These are phyloP conservation scores for Raphicerus campestris DNA, from an alignment of 2,113 vertebrate genomes.

Conservation along the genomic window DNA sequence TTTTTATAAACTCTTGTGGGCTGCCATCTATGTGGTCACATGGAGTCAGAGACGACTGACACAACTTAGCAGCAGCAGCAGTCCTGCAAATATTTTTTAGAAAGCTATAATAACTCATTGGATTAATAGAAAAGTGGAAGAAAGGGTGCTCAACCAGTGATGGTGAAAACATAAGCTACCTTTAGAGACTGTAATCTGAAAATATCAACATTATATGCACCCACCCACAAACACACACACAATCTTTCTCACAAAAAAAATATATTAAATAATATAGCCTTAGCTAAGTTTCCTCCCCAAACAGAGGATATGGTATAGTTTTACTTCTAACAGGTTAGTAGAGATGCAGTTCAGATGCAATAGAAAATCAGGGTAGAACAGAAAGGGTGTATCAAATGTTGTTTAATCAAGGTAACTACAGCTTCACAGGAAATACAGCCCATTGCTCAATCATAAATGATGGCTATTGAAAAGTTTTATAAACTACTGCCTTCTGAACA, in stretches of 20 bases:
- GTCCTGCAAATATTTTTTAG: neutral
- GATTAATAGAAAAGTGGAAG: neutral
- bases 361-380: neutral
- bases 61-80: neutral
- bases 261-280: neutral
- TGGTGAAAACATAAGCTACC: neutral
- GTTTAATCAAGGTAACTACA: neutral
- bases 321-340: neutral
- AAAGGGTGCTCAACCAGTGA: neutral
- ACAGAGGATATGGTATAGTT: neutral
- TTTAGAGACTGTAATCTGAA: neutral
- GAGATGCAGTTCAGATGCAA: neutral
- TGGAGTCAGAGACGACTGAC: neutral
- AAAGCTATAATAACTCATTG: neutral
- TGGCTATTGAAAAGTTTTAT: neutral
- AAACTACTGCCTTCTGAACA: neutral
- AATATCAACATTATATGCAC: neutral
- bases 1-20: neutral
- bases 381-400: neutral
- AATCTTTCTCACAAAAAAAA: neutral
- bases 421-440: neutral
- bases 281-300: neutral
- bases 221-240: neutral
- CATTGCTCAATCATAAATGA: neutral
- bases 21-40: accelerated